Conservation (phyloP, 2,888 invertebrate species). For the Oegoconia quadripuncta region DNA sequence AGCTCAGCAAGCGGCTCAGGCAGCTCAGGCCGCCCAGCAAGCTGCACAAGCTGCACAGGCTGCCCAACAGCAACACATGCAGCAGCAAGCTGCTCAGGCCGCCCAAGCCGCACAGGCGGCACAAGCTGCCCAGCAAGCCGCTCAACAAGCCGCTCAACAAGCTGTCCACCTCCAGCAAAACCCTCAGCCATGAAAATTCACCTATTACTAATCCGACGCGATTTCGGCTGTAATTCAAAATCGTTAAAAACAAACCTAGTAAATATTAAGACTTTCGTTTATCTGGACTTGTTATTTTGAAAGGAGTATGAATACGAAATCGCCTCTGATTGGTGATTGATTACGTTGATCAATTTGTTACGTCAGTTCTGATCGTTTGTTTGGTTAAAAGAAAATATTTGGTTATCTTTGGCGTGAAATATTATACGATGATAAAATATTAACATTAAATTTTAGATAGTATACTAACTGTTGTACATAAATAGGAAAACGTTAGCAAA, state of each 20-base stretch:
- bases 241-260: slow-evolving; percentile 8
- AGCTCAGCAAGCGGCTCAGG: slow-evolving; percentile 43
- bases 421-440: slow-evolving; percentile 39
- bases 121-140: slow-evolving; percentile 53
- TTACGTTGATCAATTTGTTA: slow-evolving; percentile 25
- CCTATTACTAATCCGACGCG: slow-evolving; percentile 85
- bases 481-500: slow-evolving; percentile 51
- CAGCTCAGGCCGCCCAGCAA: slow-evolving; percentile 42
- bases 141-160: slow-evolving; percentile 70
- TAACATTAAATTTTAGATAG: slow-evolving; percentile 55
- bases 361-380: slow-evolving; percentile 21
- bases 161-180: slow-evolving; percentile 77
- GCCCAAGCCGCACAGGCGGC: slow-evolving; percentile 38
- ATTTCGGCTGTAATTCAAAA: slow-evolving; percentile 49
- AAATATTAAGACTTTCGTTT: no score
- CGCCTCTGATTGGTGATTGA: slow-evolving; percentile 70
- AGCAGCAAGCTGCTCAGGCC: slow-evolving; percentile 36
- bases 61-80: slow-evolving; percentile 64
- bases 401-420: slow-evolving; percentile 42
- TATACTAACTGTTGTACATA: slow-evolving; percentile 71
- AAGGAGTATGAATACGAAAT: slow-evolving; percentile 50
- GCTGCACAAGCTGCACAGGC: slow-evolving; percentile 32
- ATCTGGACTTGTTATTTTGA: slow-evolving; percentile 33
- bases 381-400: slow-evolving; percentile 29
- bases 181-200: slow-evolving; percentile 88